Evolutionary conservation across 2,888 invertebrate species (phyloP).

Genomic region (Zaprionus obscuricornis): DNA sequence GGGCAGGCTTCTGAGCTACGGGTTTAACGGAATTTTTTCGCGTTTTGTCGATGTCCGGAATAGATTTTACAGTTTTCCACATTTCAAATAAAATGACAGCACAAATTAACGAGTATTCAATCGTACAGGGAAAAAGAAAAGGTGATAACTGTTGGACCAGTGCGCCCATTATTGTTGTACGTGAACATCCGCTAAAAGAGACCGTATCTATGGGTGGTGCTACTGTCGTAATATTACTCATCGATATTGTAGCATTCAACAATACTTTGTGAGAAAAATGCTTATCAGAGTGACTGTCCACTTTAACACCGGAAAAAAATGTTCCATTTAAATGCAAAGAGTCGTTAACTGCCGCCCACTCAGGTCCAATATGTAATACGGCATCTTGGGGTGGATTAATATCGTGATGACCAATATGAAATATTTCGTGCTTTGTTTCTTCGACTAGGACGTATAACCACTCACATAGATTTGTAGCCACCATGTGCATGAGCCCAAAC

Average conservation of each 20-base stretch:
- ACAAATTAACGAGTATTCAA: conserved; percentile 95
- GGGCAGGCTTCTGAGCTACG: conserved; percentile 82
- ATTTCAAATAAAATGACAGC: conserved; percentile 95
- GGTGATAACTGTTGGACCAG: conserved; percentile 89
- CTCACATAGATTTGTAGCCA: conserved; percentile 96
- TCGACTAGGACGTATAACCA: conserved; percentile 95
- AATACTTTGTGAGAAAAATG: conserved; percentile 14
- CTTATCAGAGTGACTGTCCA: conserved; percentile 24
- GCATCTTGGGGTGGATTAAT: conserved; percentile 43
- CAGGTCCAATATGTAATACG: conserved; percentile 43
- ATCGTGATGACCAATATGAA: conserved; percentile 86
- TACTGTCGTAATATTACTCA: conserved; percentile 79
- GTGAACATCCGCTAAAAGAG: conserved; percentile 84
- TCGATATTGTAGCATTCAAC: conserved; percentile 45
- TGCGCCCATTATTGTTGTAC: conserved; percentile 89
- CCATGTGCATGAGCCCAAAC: conserved; percentile 95
- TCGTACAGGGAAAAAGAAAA: conserved; percentile 94
- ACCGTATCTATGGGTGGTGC: conserved; percentile 27
- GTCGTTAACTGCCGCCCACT: conserved; percentile 71
- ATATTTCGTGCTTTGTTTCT: conserved; percentile 94
- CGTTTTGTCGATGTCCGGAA: conserved; percentile 84
- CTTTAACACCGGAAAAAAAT: conserved; percentile 1
- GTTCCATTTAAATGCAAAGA: conserved; percentile 50
- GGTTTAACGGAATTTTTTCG: conserved; percentile 82
- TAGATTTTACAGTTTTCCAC: conserved; percentile 92